Base-by-base conservation (phyloP, 92 coral and sea anemone species). In the Zoanthus sansibaricus region DNA sequence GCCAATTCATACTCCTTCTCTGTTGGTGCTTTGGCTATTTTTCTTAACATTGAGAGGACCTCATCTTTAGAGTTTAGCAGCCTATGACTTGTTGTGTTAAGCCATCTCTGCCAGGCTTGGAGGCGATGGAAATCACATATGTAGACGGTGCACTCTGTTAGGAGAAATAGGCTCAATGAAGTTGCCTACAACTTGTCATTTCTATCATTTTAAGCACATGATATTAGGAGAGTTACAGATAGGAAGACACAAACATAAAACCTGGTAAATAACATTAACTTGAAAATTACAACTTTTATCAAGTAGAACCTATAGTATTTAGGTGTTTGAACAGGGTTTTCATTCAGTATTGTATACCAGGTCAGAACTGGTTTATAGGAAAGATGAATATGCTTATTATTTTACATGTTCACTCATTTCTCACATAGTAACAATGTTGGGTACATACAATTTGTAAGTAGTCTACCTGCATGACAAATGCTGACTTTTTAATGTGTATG, bases 81-180 rank as follows among this genome's bases (percentile, higher is more conserved):
- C 30, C 73, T 25, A 14, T 69, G 44, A 21, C 44, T 21, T 31
- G 45, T 69, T 69, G 73, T 25, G 9, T 21, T 69, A 32, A 69
- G 44, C 90, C 86, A 78, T 55, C 90, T 31, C 58, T 87, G 90
- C 67, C 90, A 72, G 42, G 87, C 91, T 75, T 88, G 87, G 78
- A 79, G 74, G 55, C 82, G 58, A 61, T 72, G 87, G 33, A 82
- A 80, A 47, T 70, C 87, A 45, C 91, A 74, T 33, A 82, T 83
- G 74, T 75, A n/a, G n/a, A n/a, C n/a, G n/a, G n/a, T 37, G 42
- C 17, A 37, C 79, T 54, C 5, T 42, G n/a, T n/a, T 42, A 20
- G 14, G 64, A 12, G 14, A 75, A 48, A 15, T 18, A 8, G 33
- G 30, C 25, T 11, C 72, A 6, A 20, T 67, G 72, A 67, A 20